These are phyloP conservation scores for Trinorchestia longiramus DNA, from an alignment of 1,140 invertebrate species.

Conservation along the genomic window DNA sequence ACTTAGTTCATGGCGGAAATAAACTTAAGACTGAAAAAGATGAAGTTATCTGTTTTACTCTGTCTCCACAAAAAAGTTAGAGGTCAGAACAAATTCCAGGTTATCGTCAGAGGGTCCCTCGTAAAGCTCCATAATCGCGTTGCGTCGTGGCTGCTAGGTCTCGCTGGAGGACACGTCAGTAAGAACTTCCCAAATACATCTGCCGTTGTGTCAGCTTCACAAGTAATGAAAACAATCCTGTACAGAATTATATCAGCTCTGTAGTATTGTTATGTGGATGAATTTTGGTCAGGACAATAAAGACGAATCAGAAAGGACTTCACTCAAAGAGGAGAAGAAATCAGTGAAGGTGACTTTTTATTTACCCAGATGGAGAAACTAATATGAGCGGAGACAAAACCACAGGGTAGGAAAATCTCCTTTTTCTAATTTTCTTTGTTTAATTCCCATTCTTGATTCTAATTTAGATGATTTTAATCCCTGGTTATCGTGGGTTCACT, in stretches of 20 bases:
- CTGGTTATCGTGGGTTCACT: too few relatives aligned
- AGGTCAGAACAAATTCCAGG: neutral
- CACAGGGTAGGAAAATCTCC: too few relatives aligned
- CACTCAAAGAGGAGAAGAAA: neutral
- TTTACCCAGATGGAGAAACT: neutral
- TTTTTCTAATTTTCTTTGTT: too few relatives aligned
- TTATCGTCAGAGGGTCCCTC: neutral
- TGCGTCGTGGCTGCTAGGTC: neutral
- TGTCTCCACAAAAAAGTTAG: neutral
- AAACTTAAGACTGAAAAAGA: neutral
- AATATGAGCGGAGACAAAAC: too few relatives aligned
- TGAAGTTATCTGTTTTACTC: neutral
- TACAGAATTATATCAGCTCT: neutral
- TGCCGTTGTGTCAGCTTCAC: neutral
- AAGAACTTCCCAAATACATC: neutral
- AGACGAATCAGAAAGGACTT: neutral
- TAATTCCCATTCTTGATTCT: too few relatives aligned
- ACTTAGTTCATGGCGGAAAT: neutral
- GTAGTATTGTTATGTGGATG: neutral
- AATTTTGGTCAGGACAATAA: neutral
- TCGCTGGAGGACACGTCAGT: neutral
- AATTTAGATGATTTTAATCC: too few relatives aligned
- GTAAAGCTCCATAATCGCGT: neutral
- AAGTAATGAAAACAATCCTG: neutral
- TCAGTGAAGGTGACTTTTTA: neutral